phyloP scores from a whole-genome alignment of 2,113 vertebrate species.

The Tautogolabrus adspersus region DNA sequence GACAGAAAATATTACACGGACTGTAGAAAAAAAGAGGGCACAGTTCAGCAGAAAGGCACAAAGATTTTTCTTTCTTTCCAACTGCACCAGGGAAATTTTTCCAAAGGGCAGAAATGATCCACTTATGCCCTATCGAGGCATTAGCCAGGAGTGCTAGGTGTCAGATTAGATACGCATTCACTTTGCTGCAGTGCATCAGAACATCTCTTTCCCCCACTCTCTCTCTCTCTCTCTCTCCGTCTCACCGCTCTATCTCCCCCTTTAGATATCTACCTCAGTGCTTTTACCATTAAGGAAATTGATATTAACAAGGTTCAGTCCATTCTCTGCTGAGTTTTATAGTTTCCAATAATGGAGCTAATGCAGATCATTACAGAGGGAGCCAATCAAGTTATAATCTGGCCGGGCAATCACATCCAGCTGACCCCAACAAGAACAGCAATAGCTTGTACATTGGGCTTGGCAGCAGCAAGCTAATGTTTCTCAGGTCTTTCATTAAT shows the following conservation, averaged over 20 bases:
- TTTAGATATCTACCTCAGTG: slow-evolving; percentile 73
- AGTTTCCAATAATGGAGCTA: slow-evolving; percentile 89
- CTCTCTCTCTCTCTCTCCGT: background rate
- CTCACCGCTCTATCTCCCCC: slow-evolving; percentile 74
- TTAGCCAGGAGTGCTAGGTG: slow-evolving; percentile 83
- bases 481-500: slow-evolving; percentile 26
- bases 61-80: slow-evolving; percentile 48
- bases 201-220: slow-evolving; percentile 63
- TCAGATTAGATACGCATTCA: slow-evolving; percentile 87
- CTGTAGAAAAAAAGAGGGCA: slow-evolving; percentile 43
- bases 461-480: slow-evolving; percentile 18
- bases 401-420: slow-evolving; percentile 70
- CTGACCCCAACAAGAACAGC: slow-evolving; percentile 55
- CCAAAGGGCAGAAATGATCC: slow-evolving; percentile 70
- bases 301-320: slow-evolving; percentile 88
- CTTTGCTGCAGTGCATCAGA: slow-evolving; percentile 81
- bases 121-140: slow-evolving; percentile 81
- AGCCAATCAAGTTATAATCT: slow-evolving; percentile 88
- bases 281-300: slow-evolving; percentile 93
- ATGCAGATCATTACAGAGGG: slow-evolving; percentile 88
- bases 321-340: slow-evolving; percentile 87
- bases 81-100: slow-evolving; percentile 48
- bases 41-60: slow-evolving; percentile 50
- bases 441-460: slow-evolving; percentile 12
- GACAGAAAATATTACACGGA: slow-evolving; percentile 62